phyloP scores from a whole-genome alignment of 2,113 vertebrate genomes.

The Lichenostomus cassidix region DNA sequence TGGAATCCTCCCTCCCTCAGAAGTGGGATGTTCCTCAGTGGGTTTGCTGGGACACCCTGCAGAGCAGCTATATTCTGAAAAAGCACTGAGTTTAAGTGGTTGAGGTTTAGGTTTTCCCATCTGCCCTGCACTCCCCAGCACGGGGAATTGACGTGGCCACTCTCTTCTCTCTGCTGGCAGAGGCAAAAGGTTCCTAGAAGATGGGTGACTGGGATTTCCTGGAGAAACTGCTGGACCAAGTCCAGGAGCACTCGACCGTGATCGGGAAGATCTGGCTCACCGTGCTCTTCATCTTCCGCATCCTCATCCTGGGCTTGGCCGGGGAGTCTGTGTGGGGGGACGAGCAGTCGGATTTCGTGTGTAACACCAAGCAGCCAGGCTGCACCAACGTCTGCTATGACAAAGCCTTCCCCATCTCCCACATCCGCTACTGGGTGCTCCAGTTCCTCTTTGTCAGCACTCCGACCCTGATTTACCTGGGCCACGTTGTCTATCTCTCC shows the following conservation, averaged over 20 bases:
- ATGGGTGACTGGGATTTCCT: constrained; percentile 97
- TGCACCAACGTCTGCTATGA: constrained; percentile 92
- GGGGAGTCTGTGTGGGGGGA: constrained; percentile 96
- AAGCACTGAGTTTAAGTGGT: neutral
- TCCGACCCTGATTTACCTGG: constrained; percentile 91
- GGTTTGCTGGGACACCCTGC: neutral
- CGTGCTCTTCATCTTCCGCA: constrained; percentile 95
- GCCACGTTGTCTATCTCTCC: constrained; percentile 84
- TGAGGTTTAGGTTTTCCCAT: neutral
- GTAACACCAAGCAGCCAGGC: constrained; percentile 92
- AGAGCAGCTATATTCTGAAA: neutral
- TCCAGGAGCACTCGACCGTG: constrained; percentile 90
- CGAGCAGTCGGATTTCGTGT: constrained; percentile 90
- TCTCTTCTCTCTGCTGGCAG: neutral
- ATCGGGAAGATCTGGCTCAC: constrained; percentile 94
- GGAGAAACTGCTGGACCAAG: constrained; percentile 91
- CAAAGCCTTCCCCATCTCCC: constrained; percentile 94
- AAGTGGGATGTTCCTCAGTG: neutral
- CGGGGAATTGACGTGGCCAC: neutral
- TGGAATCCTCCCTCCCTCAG: neutral
- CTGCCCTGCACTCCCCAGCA: neutral
- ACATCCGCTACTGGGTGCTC: constrained; percentile 96
- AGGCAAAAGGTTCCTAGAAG: constrained; percentile 6
- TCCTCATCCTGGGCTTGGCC: constrained; percentile 89
- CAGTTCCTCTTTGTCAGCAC: constrained; percentile 96